phyloP scores from a whole-genome alignment of 2,797 vertebrate species.

The Tiaroga cobitis region DNA sequence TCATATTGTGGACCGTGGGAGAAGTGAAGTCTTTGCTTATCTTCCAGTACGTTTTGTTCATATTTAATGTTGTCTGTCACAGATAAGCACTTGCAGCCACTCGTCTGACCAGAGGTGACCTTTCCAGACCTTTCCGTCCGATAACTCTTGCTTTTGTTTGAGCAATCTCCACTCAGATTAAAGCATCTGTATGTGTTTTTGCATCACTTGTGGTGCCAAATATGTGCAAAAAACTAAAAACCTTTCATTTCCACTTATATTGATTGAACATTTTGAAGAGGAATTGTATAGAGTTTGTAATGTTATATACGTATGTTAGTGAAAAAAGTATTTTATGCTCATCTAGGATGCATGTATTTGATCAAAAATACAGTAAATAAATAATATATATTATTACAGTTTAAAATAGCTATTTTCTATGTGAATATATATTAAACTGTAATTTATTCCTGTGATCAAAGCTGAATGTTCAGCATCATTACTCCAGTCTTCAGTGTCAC shows the following conservation, averaged over 20 bases:
- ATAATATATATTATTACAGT: background rate
- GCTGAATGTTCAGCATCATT: background rate
- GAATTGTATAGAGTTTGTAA: too few species aligned
- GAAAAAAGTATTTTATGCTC: background rate
- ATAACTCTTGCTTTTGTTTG: background rate
- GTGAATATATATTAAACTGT: background rate
- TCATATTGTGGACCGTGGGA: background rate
- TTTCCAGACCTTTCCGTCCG: background rate
- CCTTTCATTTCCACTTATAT: background rate
- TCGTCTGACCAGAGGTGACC: conserved; percentile 2
- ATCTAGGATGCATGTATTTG: background rate
- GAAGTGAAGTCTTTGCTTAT: conserved; percentile 1
- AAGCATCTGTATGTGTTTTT: background rate
- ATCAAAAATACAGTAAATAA: background rate
- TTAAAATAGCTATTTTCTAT: background rate
- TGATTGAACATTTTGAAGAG: background rate
- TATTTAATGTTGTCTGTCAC: conserved; percentile 25
- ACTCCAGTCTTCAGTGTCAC: background rate
- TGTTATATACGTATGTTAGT: background rate
- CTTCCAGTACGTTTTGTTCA: background rate
- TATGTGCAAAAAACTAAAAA: background rate
- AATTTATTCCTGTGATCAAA: background rate
- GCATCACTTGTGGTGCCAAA: background rate
- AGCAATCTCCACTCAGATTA: background rate
- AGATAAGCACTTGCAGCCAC: conserved; percentile 10